phyloP scores from a whole-genome alignment of 2,888 invertebrate genomes.

The Campopleginae sp. region DNA sequence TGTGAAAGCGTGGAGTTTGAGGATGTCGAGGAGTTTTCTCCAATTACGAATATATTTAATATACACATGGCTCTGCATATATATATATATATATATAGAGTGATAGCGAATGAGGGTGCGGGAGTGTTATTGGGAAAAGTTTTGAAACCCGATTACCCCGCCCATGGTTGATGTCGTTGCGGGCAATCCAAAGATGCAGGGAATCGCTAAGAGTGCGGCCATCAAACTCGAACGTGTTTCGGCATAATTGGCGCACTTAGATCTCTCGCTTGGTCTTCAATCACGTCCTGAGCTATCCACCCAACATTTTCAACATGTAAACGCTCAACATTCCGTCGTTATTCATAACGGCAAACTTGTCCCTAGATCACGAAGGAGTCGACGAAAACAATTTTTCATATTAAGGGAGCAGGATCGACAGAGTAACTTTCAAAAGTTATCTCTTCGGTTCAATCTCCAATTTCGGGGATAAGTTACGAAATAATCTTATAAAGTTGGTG shows the following conservation, averaged over 20 bases:
- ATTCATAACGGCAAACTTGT: neutral
- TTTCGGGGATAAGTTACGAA: too few species aligned
- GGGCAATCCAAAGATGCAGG: slow-evolving; percentile 49
- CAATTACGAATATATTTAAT: slow-evolving; percentile 9
- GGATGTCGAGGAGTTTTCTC: slow-evolving; percentile 41
- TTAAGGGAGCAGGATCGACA: neutral
- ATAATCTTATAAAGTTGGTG: too few species aligned
- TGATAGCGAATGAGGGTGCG: slow-evolving; percentile 62
- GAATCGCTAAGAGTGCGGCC: slow-evolving; percentile 52
- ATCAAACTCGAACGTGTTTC: slow-evolving; percentile 66
- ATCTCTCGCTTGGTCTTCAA: slow-evolving; percentile 46
- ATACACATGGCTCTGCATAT: slow-evolving; percentile 1
- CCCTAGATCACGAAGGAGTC: neutral
- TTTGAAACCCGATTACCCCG: slow-evolving; percentile 73
- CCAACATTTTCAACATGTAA: slow-evolving; percentile 10
- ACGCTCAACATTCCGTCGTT: slow-evolving; percentile 8
- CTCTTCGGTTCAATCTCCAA: too few species aligned
- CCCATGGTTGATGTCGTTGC: slow-evolving; percentile 48
- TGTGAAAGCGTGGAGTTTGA: slow-evolving; percentile 43
- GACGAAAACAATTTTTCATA: neutral
- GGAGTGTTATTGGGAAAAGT: slow-evolving; percentile 73
- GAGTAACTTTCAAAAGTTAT: too few species aligned
- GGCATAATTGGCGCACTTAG: slow-evolving; percentile 55
- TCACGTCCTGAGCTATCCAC: neutral
- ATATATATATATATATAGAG: neutral